Evolutionary conservation across 2,888 invertebrate genomes (phyloP), one percentile per base, ranked within the genome.

Genomic region (Ommatoiulus sabulosus): DNA sequence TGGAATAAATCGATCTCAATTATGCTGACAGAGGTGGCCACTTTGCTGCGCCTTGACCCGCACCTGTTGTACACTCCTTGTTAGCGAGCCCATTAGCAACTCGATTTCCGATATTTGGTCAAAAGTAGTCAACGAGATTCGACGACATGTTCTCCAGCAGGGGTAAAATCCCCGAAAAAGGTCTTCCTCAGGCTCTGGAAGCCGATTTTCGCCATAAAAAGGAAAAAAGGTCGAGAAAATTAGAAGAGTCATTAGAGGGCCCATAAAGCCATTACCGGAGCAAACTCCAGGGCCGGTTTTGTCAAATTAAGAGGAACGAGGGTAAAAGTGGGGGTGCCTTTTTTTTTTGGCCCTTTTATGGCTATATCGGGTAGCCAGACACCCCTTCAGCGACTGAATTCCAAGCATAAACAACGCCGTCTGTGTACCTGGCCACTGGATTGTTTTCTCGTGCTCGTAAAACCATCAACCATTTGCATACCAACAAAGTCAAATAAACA

Each of bases 391-490:
- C 72, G 72, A 72, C 72, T 80, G 80, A 80, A 80, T 80, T 80
- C 80, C 80, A 80, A 35, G 80, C 80, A 80, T 80, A 80, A 80
- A 80, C 80, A 72, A 35, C 52, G 52, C 52, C 52, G 52, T 52
- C 52, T 17, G 57, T 57, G 57, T 57, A 57, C 57, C 57, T 80
- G 80, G 80, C 80, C 80, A 35, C 24, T 6, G 44, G 24, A 86
- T 86, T 86, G 86, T 86, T 86, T 86, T 86, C 86, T 46, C 86
- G 24, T 46, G 86, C 86, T 86, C 86, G 46, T 86, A 86, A 86
- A 86, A 86, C 86, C 48, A 86, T 86, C 86, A 20, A 46, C 44
- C 44, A 86, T 86, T 86, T 86, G 86, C 86, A 86, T 86, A 86
- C 86, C 86, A 86, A 86, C 46, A 46, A 86, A 46, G 86, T 86